phyloP scores from a whole-genome alignment of 1,140 invertebrate genomes.

The Rhyacophila brunnea region DNA sequence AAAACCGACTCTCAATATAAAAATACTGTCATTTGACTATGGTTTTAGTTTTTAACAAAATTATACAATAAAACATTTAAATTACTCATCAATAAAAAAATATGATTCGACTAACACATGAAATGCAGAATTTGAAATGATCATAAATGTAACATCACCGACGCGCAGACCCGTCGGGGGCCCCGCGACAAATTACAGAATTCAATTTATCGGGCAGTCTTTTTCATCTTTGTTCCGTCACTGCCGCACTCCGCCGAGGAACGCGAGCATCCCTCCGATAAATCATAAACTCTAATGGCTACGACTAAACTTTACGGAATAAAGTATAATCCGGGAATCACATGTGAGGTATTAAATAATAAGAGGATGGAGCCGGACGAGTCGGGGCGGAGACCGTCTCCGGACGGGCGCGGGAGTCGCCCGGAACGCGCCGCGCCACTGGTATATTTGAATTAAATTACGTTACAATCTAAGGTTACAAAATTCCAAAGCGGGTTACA shows the following conservation, averaged over 20 bases:
- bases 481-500: slow-evolving; percentile 31
- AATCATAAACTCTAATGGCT: slow-evolving; percentile 21
- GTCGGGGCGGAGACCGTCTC: no score
- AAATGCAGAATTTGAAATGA: slow-evolving; percentile 37
- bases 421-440: no score
- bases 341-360: slow-evolving; percentile 7
- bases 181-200: slow-evolving; percentile 9
- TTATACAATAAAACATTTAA: slow-evolving; percentile 29
- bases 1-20: slow-evolving; percentile 55
- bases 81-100: slow-evolving; percentile 32
- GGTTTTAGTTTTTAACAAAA: slow-evolving; percentile 38
- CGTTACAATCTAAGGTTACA: background rate
- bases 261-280: slow-evolving; percentile 16
- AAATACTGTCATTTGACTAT: slow-evolving; percentile 61
- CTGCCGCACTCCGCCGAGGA: slow-evolving; percentile 14
- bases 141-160: slow-evolving; percentile 9
- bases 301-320: slow-evolving; percentile 31
- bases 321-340: slow-evolving; percentile 31
- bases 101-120: slow-evolving; percentile 34
- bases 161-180: background rate
- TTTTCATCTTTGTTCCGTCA: background rate
- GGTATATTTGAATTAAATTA: no score
- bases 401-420: no score
- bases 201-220: slow-evolving; percentile 12
- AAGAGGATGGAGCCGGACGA: background rate